Base-by-base conservation (phyloP, 2,113 vertebrate genomes). In the Geococcyx californianus region DNA sequence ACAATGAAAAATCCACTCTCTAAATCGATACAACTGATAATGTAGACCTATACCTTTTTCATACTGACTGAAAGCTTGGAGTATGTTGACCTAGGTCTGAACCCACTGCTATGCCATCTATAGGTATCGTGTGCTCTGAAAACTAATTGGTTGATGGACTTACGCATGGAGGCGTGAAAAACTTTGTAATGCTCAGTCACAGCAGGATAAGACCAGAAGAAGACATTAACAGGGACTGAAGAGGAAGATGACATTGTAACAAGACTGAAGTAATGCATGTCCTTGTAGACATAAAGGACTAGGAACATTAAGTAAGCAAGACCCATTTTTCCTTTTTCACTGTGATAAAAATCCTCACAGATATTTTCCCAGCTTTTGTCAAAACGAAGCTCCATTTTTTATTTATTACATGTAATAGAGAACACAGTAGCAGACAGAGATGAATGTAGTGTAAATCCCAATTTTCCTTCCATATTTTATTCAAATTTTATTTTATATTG, bases 101-200 rank as follows among this genome's bases (percentile, higher is more conserved):
- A 98, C 98, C 95, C 97, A 90, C 91, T 90, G 92, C 97, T 95
- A 96, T 93, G 97, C 94, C 87, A 98, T 98, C 97, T 97, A 98
- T 98, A 98, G 96, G 92, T 98, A 98, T 98, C 98, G 85, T 97
- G 98, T 98, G 98, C 98, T 97, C 97, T 90, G 86, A 96, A 97
- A 93, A 93, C 85, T 98, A 98, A 98, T 97, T 97, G 97, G 96
- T 97, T 98, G 98, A 98, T 98, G 94, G 98, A 96, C 97, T 98
- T 98, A 97, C 95, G 97, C 98, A 98, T 77, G 89, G 98, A 98
- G 98, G 98, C 97, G 97, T 98, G 98, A 98, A 98, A 98, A 98
- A 98, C 97, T 97, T 98, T 97, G 97, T 98, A 98, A 98, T 98
- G 98, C 98, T 98, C 98, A 98, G 98, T 98, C 98, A 98, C 98